phyloP scores from a whole-genome alignment of 2,888 invertebrate species.

The Ornithoptera priamus region DNA sequence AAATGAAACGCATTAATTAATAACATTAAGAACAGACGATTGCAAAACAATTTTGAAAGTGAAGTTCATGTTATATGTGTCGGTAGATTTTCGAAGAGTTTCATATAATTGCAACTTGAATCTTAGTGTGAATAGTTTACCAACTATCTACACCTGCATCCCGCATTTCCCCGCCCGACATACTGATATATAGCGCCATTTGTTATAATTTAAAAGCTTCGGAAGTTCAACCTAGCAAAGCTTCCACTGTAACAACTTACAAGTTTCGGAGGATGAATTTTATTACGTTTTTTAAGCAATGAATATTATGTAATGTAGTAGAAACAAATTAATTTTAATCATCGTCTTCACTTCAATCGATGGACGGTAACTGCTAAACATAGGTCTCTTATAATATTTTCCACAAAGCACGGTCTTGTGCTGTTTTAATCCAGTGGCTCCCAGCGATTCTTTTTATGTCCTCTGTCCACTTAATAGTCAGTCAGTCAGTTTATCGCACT shows the following conservation, averaged over 20 bases:
- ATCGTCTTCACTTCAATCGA: too few species aligned
- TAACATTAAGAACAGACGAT: background rate
- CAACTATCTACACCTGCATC: constrained; percentile 20
- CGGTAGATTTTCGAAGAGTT: background rate
- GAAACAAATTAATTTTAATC: too few species aligned
- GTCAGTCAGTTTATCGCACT: too few species aligned
- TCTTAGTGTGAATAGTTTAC: constrained; percentile 11
- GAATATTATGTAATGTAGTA: background rate
- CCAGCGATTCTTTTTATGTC: too few species aligned
- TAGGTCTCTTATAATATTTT: too few species aligned
- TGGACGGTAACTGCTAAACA: too few species aligned
- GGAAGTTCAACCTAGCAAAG: constrained; percentile 21
- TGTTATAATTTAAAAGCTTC: constrained; percentile 52
- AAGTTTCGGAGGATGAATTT: constrained; percentile 3
- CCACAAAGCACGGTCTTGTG: too few species aligned
- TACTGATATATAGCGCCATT: constrained; percentile 56
- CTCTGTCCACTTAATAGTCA: too few species aligned
- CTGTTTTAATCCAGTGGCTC: too few species aligned
- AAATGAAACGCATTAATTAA: background rate
- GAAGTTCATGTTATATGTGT: background rate
- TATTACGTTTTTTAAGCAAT: background rate
- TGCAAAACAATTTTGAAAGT: background rate
- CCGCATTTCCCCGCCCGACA: constrained; percentile 4
- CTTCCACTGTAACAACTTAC: constrained; percentile 12
- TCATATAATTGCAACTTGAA: background rate